Evolutionary conservation across 2,113 vertebrate genomes (phyloP).

Genomic region (Crotalus viridis): DNA sequence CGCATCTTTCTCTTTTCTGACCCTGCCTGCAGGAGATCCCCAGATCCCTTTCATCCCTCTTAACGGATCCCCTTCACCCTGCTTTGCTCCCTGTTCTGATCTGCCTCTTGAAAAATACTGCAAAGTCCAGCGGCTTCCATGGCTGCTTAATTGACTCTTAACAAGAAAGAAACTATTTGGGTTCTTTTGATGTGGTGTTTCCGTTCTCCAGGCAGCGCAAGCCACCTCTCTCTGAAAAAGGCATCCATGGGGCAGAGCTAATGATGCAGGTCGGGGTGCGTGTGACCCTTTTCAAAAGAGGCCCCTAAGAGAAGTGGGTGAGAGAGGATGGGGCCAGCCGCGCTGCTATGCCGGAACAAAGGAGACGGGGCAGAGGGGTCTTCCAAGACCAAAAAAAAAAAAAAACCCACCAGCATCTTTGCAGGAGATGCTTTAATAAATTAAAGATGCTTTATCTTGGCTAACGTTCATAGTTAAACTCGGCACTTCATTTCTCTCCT

Average conservation of each 20-base stretch:
- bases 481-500: conserved; percentile 45
- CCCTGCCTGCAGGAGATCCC: neutral
- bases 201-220: neutral
- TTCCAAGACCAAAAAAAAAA: conserved; percentile 6
- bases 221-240: neutral
- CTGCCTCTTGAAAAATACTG: neutral
- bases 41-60: neutral
- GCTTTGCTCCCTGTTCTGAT: too few relatives aligned
- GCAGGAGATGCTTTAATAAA: conserved; percentile 30
- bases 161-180: neutral
- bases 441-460: conserved; percentile 49
- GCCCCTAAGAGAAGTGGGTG: neutral
- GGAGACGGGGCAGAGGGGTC: conserved; percentile 30
- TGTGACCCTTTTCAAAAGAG: neutral
- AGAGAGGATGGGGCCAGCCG: neutral
- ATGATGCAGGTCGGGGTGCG: neutral
- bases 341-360: neutral
- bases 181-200: neutral
- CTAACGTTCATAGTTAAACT: conserved; percentile 35
- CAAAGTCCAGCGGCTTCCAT: neutral
- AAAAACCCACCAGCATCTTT: neutral
- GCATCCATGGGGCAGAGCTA: neutral
- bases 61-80: neutral
- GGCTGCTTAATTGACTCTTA: neutral
- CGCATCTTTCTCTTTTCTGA: neutral